Evolutionary conservation across 92 coral and sea anemone species (phyloP), one percentile per base, ranked within the genome.

Genomic region (Actinernus sp.): DNA sequence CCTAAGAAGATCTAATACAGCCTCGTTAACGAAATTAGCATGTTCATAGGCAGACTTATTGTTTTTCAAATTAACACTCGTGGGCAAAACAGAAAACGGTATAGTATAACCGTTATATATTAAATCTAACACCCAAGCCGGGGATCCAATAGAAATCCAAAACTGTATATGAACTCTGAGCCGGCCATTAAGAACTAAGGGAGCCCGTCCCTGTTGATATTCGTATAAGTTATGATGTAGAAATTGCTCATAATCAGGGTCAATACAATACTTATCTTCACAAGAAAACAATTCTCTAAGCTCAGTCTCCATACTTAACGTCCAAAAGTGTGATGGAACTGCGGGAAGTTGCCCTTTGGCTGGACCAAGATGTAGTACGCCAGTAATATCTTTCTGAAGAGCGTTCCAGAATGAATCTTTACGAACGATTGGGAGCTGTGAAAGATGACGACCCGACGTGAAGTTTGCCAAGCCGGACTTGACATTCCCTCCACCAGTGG

Each of bases 81-180:
- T 23, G 28, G 71, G 71, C 16, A 24, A 20, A 22, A 46, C 37
- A 20, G 19, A 25, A 63, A 63, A 63, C 11, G 71, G 71, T 21
- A 63, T 63, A 21, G 25, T 26, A 49, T 63, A 18, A 51, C 66
- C 68, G 20, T 19, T 24, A 27, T 4, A 44, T 16, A 13, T 26
- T 1, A 50, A 27, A 20, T 63, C 53, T 23, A 63, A 63, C 5
- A 63, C 65, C 71, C 68, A 63, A 13, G 45, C 0, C 32, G 71
- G 65, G 14, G 70, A 24, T 46, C 31, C 31, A 19, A 36, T 36
- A 14, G 8, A 7, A 36, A 36, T 14, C 41, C 41, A 36, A 36
- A 36, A 36, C 7, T 7, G 41, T 36, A 14, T 14, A 14, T 36
- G 41, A 36, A 36, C 14, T 14, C 14, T 36, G 14, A 36, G 41